Evolutionary conservation across 2,797 vertebrate species (phyloP).

Genomic region (Eremophila alpestris): DNA sequence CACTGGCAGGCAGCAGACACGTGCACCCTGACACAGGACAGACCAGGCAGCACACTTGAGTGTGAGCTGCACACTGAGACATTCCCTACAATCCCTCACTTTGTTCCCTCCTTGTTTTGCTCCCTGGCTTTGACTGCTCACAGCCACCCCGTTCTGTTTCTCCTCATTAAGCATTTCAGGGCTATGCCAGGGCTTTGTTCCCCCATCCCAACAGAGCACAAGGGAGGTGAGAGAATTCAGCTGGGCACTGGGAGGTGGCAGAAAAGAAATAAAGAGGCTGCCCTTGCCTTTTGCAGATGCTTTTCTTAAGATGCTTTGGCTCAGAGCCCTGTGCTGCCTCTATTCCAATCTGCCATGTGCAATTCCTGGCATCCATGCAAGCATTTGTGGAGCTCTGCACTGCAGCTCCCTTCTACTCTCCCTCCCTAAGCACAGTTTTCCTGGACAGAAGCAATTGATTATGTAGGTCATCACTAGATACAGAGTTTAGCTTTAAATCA

Average conservation of each 20-base stretch:
- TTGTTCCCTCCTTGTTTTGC: not conserved
- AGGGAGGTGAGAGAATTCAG: conserved; percentile 13
- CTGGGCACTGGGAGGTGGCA: not conserved
- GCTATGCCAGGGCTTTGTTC: not conserved
- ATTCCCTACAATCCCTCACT: not conserved
- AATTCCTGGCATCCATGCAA: not conserved
- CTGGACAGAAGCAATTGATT: not conserved
- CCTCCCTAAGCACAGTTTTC: not conserved
- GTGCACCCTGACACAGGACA: not conserved
- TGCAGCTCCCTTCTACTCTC: not conserved
- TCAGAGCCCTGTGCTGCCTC: not conserved
- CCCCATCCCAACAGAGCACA: not conserved
- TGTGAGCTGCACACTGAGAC: not conserved
- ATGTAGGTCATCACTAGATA: not conserved
- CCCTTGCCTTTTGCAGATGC: conserved; percentile 24
- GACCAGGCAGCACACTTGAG: not conserved
- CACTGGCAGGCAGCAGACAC: not conserved
- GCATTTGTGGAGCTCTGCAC: not conserved
- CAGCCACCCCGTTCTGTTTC: not conserved
- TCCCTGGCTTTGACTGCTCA: not conserved
- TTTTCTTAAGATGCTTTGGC: conserved; percentile 40
- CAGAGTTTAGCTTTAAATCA: not conserved
- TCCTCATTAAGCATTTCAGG: not conserved
- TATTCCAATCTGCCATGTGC: not conserved
- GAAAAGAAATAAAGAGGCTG: not conserved